These are phyloP conservation scores for Crenichthys baileyi DNA, from an alignment of 2,797 vertebrate genomes.

Conservation along the genomic window DNA sequence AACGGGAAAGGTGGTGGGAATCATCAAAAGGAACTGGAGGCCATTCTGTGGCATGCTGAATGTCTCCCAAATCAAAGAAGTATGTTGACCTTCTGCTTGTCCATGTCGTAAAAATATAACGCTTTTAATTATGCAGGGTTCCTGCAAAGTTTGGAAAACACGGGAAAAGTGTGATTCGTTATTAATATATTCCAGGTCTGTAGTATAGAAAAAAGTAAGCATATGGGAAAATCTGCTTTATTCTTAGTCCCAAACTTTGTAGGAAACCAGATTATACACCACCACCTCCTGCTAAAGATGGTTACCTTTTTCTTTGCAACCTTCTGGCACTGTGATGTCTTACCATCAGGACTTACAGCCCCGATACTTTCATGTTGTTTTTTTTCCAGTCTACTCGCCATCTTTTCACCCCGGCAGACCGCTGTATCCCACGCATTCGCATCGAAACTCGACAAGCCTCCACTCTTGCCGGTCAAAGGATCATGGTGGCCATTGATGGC, in stretches of 20 bases:
- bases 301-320: neutral
- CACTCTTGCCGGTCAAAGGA: constrained; percentile 89
- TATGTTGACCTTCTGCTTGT: constrained; percentile 10
- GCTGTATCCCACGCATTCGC: constrained; percentile 92
- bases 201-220: neutral
- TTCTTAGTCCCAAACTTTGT: no score
- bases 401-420: constrained; percentile 96
- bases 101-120: neutral
- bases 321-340: neutral
- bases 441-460: constrained; percentile 95
- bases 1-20: constrained; percentile 91
- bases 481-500: constrained; percentile 95
- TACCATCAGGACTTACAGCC: neutral
- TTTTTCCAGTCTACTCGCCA: constrained; percentile 89
- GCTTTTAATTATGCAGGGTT: neutral
- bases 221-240: neutral
- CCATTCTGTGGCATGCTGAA: constrained; percentile 96
- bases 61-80: constrained; percentile 89
- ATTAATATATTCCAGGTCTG: neutral
- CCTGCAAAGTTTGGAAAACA: neutral
- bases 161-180: neutral
- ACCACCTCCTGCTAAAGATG: neutral
- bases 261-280: no score
- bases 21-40: constrained; percentile 98
- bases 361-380: neutral